phyloP scores from a whole-genome alignment of 2,797 vertebrate species.

The Malacoctenus gilli region DNA sequence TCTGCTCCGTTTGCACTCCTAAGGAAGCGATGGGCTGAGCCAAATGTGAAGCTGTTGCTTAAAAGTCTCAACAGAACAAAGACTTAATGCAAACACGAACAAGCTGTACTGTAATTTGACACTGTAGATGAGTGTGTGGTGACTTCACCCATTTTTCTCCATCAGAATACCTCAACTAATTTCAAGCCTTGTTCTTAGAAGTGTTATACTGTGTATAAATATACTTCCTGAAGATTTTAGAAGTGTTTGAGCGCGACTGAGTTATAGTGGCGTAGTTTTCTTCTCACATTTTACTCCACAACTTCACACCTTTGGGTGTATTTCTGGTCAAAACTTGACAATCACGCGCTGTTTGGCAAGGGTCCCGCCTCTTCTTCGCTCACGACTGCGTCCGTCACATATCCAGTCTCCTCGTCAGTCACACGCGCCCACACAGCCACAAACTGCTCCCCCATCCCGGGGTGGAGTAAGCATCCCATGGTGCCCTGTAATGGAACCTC shows the following conservation, averaged over 20 bases:
- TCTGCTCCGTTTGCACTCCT: neutral
- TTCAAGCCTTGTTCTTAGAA: neutral
- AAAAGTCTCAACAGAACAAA: neutral
- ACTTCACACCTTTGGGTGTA: constrained; percentile 34
- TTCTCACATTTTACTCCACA: constrained; percentile 25
- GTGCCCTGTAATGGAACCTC: constrained; percentile 73
- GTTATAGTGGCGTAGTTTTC: constrained; percentile 26
- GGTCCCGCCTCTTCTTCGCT: constrained; percentile 1
- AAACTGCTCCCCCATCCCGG: constrained; percentile 37
- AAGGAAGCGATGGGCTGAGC: neutral
- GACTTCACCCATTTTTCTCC: constrained; percentile 2
- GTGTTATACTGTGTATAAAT: constrained; percentile 8
- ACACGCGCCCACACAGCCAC: constrained; percentile 35
- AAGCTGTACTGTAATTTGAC: constrained; percentile 14
- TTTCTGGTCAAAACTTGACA: constrained; percentile 39
- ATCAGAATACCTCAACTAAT: constrained; percentile 19
- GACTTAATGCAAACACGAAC: no score
- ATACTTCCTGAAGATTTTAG: constrained; percentile 7
- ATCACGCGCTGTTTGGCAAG: constrained; percentile 31
- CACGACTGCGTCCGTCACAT: constrained; percentile 12
- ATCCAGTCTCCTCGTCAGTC: constrained; percentile 19
- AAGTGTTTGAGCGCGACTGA: constrained; percentile 5
- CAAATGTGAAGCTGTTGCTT: constrained; percentile 10
- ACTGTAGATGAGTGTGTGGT: constrained; percentile 8
- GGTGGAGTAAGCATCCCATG: constrained; percentile 58